phyloP scores from a whole-genome alignment of 2,888 invertebrate species.

The Cinara cedri region DNA sequence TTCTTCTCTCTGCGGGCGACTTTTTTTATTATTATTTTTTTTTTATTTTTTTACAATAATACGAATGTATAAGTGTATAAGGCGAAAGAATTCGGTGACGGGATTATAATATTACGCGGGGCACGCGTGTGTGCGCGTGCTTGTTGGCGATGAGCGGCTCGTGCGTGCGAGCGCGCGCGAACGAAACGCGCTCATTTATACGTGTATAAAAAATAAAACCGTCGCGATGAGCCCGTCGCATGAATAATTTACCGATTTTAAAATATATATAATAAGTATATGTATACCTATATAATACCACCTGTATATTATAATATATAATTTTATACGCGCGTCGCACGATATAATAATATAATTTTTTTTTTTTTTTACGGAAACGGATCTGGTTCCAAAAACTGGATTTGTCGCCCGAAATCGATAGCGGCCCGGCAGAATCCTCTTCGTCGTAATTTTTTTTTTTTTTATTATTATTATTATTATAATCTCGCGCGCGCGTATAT shows the following conservation, averaged over 20 bases:
- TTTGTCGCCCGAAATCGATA: slow-evolving; percentile 54
- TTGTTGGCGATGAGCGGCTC: neutral
- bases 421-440: neutral
- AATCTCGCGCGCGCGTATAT: neutral
- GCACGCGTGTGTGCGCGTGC: neutral
- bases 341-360: no score
- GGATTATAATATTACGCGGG: neutral
- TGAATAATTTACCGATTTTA: slow-evolving; percentile 44
- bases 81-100: neutral
- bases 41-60: neutral
- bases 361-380: slow-evolving; percentile 42
- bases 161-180: no score
- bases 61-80: neutral
- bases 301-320: slow-evolving; percentile 14
- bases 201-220: no score
- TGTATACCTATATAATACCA: neutral
- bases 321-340: no score
- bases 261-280: no score
- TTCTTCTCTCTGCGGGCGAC: slow-evolving; percentile 53
- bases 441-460: neutral
- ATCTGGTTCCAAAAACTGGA: slow-evolving; percentile 53
- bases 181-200: slow-evolving; percentile 15
- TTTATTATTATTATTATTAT: no score
- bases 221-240: slow-evolving; percentile 2
- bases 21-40: neutral